These are phyloP conservation scores for Drosophila repleta DNA, from an alignment of 1,140 invertebrate genomes.

Conservation along the genomic window DNA sequence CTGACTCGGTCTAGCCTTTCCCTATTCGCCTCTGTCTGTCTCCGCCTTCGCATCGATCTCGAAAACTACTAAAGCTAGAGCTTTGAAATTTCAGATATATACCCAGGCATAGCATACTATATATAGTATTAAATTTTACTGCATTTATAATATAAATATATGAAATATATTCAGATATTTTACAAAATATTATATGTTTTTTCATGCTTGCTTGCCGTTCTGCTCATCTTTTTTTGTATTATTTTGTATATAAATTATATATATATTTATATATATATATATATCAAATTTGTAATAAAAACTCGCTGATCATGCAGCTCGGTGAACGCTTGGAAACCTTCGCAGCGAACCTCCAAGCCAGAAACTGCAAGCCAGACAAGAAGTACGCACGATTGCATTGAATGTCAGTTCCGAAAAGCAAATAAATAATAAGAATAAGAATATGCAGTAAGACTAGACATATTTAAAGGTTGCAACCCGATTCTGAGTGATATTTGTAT, in stretches of 20 bases:
- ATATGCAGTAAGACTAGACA: slow-evolving; percentile 2
- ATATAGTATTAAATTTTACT: no score
- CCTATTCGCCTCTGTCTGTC: no score
- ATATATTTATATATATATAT: background rate
- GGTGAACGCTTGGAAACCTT: slow-evolving; percentile 14
- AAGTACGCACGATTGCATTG: slow-evolving; percentile 12
- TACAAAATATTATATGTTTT: no score
- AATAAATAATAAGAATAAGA: background rate
- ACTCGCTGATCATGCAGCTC: slow-evolving; percentile 23
- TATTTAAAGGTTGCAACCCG: background rate
- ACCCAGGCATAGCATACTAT: no score
- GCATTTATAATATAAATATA: no score
- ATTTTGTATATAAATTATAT: background rate
- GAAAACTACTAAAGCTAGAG: no score
- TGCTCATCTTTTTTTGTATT: background rate
- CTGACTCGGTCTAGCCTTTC: no score
- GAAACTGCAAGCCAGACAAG: slow-evolving; percentile 21
- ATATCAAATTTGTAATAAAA: background rate
- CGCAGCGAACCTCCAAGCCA: slow-evolving; percentile 23
- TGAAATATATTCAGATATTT: no score
- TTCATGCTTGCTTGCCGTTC: background rate
- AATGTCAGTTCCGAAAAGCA: slow-evolving; percentile 22
- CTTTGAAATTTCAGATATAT: no score
- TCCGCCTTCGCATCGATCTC: no score
- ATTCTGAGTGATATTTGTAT: background rate